Base-by-base conservation (phyloP, 2,888 invertebrate species). In the Orgyia antiqua region DNA sequence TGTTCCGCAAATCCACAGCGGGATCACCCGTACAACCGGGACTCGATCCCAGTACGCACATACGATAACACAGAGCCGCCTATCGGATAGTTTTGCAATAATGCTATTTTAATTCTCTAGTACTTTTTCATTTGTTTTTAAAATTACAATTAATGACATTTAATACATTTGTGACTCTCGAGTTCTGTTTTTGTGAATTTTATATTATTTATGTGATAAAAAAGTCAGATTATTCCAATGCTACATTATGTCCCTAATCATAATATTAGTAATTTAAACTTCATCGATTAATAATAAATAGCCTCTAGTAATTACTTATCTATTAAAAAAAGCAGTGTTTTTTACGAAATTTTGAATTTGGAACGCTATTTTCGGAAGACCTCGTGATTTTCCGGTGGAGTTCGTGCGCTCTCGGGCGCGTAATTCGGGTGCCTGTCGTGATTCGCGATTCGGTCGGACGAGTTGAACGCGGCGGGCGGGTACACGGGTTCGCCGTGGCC, bases 401-500 rank as follows among this genome's bases (percentile, higher is more conserved):
- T 66, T 72, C 69, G 72, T 65, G 72, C 71, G 72, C 69, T 68
- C 54, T 63, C 72, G 74, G 67, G 71, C 70, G 75, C 68, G 57
- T 67, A 58, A 49, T 53, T 51, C 67, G 71, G 69, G 68, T 65
- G 68, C 67, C 60, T 63, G 66, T 61, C 66, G 71, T 63, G 73
- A 65, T 70, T 74, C 89, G 90, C 87, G 87, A 90, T 90, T 90
- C 92, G 92, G 89, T 92, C 92, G 84, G 92, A 92, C 91, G 92
- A 92, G 88, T 87, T 88, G 65, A 88, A 87, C 84, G 88, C 90
- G 75, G 89, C 90, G 88, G 90, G 91, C 87, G 91, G 91, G 71
- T 92, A 91, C 87, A 89, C 92, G 88, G 92, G 93, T 80, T 92
- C 92, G 78, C 92, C 93, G 83, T 93, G 92, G 93, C 92, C 93